Evolutionary conservation across 2,888 invertebrate species (phyloP).

Genomic region (Lottia scabra): DNA sequence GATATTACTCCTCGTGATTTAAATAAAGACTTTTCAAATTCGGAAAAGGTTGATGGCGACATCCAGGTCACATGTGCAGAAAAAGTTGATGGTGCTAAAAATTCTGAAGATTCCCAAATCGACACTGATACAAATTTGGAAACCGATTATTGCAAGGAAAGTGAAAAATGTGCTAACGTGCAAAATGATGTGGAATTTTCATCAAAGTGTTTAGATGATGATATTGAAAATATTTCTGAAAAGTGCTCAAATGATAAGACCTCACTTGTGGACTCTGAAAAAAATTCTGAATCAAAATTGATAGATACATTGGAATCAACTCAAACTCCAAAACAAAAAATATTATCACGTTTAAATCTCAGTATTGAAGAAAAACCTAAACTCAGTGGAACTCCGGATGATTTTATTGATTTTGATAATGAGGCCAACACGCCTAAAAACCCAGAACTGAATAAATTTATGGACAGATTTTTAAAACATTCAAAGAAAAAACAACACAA

Average conservation of each 20-base stretch:
- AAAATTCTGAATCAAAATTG: no score
- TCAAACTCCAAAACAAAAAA: constrained; percentile 10
- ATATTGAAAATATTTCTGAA: not conserved
- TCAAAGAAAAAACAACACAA: constrained; percentile 67
- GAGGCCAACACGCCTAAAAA: constrained; percentile 53
- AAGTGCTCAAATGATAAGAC: constrained; percentile 8
- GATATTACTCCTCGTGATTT: constrained; percentile 4
- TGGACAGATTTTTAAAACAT: constrained; percentile 81
- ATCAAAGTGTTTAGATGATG: constrained; percentile 18
- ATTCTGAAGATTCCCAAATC: constrained; percentile 12
- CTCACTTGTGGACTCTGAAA: not conserved
- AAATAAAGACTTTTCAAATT: not conserved
- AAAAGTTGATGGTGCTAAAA: not conserved
- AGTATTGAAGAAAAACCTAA: constrained; percentile 68
- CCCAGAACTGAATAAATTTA: constrained; percentile 76
- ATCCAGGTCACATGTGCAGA: constrained; percentile 7
- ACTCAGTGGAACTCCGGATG: constrained; percentile 73
- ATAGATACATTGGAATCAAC: not conserved
- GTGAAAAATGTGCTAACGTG: constrained; percentile 8
- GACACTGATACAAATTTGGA: constrained; percentile 9
- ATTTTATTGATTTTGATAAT: constrained; percentile 76
- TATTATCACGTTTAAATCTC: constrained; percentile 5
- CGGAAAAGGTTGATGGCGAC: constrained; percentile 5
- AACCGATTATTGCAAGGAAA: constrained; percentile 9
- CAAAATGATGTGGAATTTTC: constrained; percentile 22